A percentile compares a stretch with the other conserved stretches of the same genome.
Conservation (phyloP, 2,113 vertebrate genomes). For the Callaeas wilsoni region DNA sequence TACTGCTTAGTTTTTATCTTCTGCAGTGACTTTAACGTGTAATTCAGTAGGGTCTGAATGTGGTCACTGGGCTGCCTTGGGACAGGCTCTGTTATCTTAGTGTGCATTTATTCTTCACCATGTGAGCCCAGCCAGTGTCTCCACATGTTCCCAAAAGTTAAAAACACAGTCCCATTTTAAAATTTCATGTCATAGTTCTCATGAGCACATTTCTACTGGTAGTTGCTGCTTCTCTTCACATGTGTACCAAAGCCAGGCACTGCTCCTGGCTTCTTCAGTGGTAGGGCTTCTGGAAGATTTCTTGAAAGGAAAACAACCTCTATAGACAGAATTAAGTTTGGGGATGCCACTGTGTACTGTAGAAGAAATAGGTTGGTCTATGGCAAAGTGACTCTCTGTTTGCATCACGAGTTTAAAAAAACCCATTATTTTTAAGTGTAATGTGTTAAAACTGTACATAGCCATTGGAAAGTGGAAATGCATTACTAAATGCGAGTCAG, state of each 20-base stretch:
- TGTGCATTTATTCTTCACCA: neutral
- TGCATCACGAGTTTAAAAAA: neutral
- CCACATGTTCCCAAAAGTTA: neutral
- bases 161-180: neutral
- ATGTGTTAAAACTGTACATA: neutral
- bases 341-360: neutral
- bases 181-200: neutral
- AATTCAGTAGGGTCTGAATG: neutral
- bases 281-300: neutral
- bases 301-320: neutral
- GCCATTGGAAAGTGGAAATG: neutral
- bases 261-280: neutral
- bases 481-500: neutral
- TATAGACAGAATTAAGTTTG: neutral
- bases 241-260: neutral
- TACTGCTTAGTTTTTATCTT: neutral
- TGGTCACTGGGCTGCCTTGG: neutral
- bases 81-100: neutral
- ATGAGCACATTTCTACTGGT: neutral
- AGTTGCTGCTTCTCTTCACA: neutral
- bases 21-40: neutral
- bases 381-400: neutral
- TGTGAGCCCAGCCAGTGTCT: neutral
- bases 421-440: neutral
- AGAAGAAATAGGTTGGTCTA: neutral